Percentiles rank a stretch among this genome's conserved stretches.
Evolutionary conservation across 2,113 vertebrate genomes (phyloP).

Genomic region (Pseudopodoces humilis): DNA sequence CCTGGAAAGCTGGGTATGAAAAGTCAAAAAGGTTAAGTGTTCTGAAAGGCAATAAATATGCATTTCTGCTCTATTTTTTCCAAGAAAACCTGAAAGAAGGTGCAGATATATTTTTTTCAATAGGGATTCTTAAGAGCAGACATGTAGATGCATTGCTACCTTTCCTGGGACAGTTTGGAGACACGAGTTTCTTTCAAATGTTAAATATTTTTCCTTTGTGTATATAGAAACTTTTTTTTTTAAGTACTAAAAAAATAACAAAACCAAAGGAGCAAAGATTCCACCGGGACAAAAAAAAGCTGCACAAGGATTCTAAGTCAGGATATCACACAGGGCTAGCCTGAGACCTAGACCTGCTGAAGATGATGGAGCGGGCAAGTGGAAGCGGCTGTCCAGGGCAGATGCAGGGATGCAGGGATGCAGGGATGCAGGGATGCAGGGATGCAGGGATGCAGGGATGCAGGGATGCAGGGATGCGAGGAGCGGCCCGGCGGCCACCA

Average conservation of each 20-base stretch:
- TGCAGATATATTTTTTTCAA: neutral
- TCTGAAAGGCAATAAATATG: neutral
- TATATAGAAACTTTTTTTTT: neutral
- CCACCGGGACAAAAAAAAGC: neutral
- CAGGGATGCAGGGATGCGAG: neutral
- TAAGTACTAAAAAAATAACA: neutral
- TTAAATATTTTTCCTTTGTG: neutral
- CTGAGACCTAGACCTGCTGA: fast-evolving
- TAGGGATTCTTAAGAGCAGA: neutral
- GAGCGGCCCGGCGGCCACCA: neutral
- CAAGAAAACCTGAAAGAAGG: neutral
- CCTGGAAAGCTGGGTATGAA: neutral
- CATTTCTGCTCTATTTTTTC: neutral
- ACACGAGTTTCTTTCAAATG: neutral
- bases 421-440: neutral
- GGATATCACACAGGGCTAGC: fast-evolving
- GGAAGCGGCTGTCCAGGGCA: fast-evolving
- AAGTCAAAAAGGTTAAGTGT: neutral
- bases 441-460: neutral
- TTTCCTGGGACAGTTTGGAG: neutral
- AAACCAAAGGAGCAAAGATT: neutral
- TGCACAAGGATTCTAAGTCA: neutral
- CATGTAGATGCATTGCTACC: fast-evolving
- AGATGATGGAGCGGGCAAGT: fast-evolving
- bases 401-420: neutral